Evolutionary conservation across 1,140 invertebrate species (phyloP), one percentile per base, ranked within the genome.

Genomic region (Bombus huntii): DNA sequence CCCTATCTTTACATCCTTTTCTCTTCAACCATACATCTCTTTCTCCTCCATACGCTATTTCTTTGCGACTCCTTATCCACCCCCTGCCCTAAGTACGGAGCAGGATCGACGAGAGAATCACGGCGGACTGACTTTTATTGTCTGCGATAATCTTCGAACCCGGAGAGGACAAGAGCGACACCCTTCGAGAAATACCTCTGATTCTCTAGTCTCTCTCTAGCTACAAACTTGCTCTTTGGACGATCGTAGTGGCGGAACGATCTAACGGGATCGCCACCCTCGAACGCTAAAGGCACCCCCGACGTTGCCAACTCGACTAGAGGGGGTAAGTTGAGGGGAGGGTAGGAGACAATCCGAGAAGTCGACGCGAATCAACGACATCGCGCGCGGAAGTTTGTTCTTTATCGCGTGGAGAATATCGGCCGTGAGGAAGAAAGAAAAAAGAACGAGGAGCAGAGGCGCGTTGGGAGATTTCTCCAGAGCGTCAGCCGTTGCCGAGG

Each of bases 41-140:
- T 22, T 6, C 31, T 12, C n/a, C 18, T 9, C 31, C 4, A 57
- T 53, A 53, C 47, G 15, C 65, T 28, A 22, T 53, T 44, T 75
- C 44, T 44, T 42, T 53, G 65, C 47, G n/a, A 25, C 44, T 76
- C 53, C 80, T 70, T 75, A 70, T 76, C 74, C 81, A 31, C 59
- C 77, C 53, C 28, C 28, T 4, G 47, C 47, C 18, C 71, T 47
- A 47, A 37, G 25, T 44, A n/a, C 53, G 39, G 31, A 80, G 59
- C 31, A 37, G 62, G 80, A 87, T 91, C 86, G 76, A 86, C 82
- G 78, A 74, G 62, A 47, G 83, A 92, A 91, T 92, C 90, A 88
- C 90, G 72, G 59, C 86, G 72, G 74, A 81, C 87, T 87, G 88
- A 92, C 89, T 92, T 92, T 92, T 92, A 92, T 90, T 85, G 87